Percentiles rank a stretch among this genome's conserved stretches.
These are phyloP conservation scores for Ariolimax columbianus DNA, from an alignment of 2,888 invertebrate genomes.

Conservation along the genomic window DNA sequence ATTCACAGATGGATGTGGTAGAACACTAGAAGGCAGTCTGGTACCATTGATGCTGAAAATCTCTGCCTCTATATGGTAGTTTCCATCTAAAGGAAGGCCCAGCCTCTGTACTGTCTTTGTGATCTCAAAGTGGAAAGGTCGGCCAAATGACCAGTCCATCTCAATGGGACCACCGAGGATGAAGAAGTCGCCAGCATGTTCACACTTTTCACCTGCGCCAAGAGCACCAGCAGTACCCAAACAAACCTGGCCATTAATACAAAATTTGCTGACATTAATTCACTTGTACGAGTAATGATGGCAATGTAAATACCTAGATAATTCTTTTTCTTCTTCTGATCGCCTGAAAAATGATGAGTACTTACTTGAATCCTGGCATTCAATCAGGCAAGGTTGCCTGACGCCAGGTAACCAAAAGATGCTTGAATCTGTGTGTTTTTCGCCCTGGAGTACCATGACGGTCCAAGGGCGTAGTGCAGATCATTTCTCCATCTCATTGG, in stretches of 20 bases:
- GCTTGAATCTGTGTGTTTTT: no score
- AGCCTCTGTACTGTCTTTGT: slow-evolving; percentile 49
- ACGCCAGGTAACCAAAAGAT: no score
- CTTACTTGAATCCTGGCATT: no score
- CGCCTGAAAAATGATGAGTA: no score
- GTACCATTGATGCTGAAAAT: slow-evolving; percentile 57
- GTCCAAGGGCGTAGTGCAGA: no score
- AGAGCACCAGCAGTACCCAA: not conserved
- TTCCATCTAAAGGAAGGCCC: slow-evolving; percentile 42
- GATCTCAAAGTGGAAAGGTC: slow-evolving; percentile 56
- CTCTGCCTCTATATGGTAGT: slow-evolving; percentile 51
- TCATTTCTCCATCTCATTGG: no score
- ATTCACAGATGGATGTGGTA: slow-evolving; percentile 47
- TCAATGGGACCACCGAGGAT: slow-evolving; percentile 58
- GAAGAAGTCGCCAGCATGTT: slow-evolving; percentile 58
- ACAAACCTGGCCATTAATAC: slow-evolving; percentile 40
- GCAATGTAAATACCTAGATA: no score
- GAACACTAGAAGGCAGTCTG: slow-evolving; percentile 31
- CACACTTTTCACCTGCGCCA: not conserved
- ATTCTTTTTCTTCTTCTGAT: no score
- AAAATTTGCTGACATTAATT: not conserved
- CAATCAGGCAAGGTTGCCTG: no score
- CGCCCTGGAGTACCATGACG: no score
- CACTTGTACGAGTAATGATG: no score
- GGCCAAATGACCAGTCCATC: slow-evolving; percentile 57